phyloP scores from a whole-genome alignment of 2,797 vertebrate genomes.

The Enteromius trimaculatus region DNA sequence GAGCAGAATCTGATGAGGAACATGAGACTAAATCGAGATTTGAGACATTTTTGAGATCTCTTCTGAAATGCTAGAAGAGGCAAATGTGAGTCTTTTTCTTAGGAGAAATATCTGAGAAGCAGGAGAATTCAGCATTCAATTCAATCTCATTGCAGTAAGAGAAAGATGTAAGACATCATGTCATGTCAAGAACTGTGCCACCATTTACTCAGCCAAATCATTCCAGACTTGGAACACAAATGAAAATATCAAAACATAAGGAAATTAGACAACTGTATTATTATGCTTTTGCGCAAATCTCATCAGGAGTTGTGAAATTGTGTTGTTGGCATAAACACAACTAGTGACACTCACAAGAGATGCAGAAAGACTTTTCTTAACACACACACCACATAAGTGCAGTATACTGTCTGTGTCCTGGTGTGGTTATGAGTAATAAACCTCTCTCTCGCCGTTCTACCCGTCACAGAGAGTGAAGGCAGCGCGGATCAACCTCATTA shows the following conservation, averaged over 20 bases:
- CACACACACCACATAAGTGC: not conserved
- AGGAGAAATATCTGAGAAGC: not conserved
- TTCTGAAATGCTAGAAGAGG: not conserved
- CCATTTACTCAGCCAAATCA: not conserved
- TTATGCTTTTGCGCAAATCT: not conserved
- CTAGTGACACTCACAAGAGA: not conserved
- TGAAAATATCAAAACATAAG: not conserved
- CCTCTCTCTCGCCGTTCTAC: constrained; percentile 9
- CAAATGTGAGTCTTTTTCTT: not conserved
- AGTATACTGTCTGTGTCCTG: constrained; percentile 6
- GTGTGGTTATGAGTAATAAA: constrained; percentile 44
- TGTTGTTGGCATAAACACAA: too few relatives aligned
- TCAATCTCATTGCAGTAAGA: not conserved
- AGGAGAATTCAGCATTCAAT: not conserved
- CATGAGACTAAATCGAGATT: not conserved
- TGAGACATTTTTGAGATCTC: not conserved
- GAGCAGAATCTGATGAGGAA: not conserved
- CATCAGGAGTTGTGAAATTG: not conserved
- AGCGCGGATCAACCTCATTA: constrained; percentile 72
- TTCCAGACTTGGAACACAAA: not conserved
- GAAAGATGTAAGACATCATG: not conserved
- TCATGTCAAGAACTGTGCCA: too few relatives aligned
- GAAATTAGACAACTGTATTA: not conserved
- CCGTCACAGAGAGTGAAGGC: constrained; percentile 61
- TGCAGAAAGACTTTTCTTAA: not conserved